A percentile compares a stretch with the other conserved stretches of the same genome.
Conservation (phyloP, 2,113 vertebrate genomes). For the Erythrocercus mccallii region DNA sequence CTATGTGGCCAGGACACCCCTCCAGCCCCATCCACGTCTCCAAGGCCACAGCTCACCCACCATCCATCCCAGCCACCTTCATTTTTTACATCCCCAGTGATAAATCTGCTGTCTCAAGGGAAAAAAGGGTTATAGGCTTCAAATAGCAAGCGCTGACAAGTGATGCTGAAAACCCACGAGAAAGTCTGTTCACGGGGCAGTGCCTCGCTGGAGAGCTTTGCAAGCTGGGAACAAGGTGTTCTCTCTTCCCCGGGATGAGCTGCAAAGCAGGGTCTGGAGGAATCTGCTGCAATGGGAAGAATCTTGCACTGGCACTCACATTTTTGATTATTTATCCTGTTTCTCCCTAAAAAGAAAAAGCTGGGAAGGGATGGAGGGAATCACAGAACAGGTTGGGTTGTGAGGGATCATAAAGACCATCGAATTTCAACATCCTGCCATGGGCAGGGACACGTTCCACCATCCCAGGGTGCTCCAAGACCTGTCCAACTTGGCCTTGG, state of each 20-base stretch:
- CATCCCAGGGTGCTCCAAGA: fast-evolving
- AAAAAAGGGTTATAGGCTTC: not conserved
- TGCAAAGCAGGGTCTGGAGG: not conserved
- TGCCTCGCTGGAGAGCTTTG: not conserved
- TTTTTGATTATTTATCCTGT: not conserved
- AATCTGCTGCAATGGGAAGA: not conserved
- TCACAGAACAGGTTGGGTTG: not conserved
- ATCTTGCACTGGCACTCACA: not conserved
- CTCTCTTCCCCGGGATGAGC: not conserved
- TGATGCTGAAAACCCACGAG: not conserved
- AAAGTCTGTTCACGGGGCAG: not conserved
- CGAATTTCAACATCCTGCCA: not conserved
- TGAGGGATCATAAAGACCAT: not conserved
- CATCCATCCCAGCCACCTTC: not conserved
- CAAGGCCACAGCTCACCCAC: not conserved
- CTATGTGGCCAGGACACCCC: not conserved
- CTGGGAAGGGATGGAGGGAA: not conserved
- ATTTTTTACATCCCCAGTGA: not conserved
- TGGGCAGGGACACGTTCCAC: not conserved
- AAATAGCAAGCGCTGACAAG: slow-evolving; percentile 29
- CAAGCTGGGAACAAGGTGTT: not conserved
- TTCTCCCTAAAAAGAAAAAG: not conserved
- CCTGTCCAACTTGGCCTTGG: not conserved
- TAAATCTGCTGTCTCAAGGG: not conserved
- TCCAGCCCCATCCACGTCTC: not conserved